phyloP scores from a whole-genome alignment of 2,888 invertebrate species.

The Hypsopygia costalis region DNA sequence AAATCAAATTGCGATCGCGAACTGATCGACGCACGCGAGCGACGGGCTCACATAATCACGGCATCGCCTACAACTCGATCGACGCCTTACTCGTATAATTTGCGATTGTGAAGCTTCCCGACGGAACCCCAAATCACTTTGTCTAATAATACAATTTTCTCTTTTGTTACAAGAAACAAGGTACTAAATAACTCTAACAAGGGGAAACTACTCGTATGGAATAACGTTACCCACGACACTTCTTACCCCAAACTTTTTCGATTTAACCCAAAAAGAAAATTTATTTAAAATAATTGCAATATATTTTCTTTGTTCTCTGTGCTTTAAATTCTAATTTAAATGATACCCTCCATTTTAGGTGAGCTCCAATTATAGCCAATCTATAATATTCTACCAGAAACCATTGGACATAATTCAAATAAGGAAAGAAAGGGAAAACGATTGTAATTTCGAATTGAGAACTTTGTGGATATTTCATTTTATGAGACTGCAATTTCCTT shows the following conservation, averaged over 20 bases:
- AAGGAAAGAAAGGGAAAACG: slow-evolving; percentile 1
- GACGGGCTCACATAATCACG: slow-evolving; percentile 9
- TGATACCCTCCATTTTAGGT: background rate
- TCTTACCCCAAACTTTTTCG: background rate
- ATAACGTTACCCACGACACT: slow-evolving; percentile 2
- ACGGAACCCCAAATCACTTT: slow-evolving; percentile 10
- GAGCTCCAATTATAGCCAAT: slow-evolving; percentile 4
- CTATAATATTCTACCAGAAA: slow-evolving; percentile 7
- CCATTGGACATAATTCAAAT: slow-evolving; percentile 4
- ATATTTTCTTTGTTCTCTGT: too few relatives aligned
- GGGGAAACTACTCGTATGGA: slow-evolving; percentile 9
- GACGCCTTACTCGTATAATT: slow-evolving; percentile 11
- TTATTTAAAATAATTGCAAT: too few relatives aligned
- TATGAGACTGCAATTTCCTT: too few relatives aligned
- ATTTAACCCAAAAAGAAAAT: too few relatives aligned
- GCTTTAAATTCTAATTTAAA: too few relatives aligned
- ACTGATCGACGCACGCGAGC: slow-evolving; percentile 9
- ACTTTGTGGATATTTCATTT: too few relatives aligned
- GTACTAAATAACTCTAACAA: slow-evolving; percentile 11
- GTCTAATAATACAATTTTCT: slow-evolving; percentile 10
- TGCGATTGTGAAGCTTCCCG: slow-evolving; percentile 8
- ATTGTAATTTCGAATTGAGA: slow-evolving; percentile 1
- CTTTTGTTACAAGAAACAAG: slow-evolving; percentile 10
- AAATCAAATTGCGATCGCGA: slow-evolving; percentile 11
- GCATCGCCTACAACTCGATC: slow-evolving; percentile 5